Evolutionary conservation across 2,888 invertebrate genomes (phyloP).

Genomic region (Luperina testacea): DNA sequence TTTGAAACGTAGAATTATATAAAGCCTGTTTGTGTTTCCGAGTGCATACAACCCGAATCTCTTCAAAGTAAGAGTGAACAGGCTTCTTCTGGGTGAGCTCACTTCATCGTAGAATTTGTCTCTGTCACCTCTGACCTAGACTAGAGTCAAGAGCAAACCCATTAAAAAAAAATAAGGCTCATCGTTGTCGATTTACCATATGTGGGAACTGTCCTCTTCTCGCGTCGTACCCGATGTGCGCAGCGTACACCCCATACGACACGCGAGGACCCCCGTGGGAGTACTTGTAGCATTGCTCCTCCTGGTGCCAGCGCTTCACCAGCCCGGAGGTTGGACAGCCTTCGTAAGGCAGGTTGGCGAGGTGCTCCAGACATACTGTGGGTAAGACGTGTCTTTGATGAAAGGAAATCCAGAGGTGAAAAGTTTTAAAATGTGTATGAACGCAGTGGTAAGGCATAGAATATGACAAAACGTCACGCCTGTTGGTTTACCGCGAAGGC

Average conservation of each 20-base stretch:
- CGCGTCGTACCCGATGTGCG: slow-evolving; percentile 43
- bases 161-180: neutral
- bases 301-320: slow-evolving; percentile 45
- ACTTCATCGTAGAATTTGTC: too few relatives aligned
- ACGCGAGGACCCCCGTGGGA: slow-evolving; percentile 11
- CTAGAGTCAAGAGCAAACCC: too few relatives aligned
- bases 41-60: too few relatives aligned
- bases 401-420: neutral
- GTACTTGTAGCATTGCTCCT: slow-evolving; percentile 53
- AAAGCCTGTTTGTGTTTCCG: too few relatives aligned
- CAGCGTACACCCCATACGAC: slow-evolving; percentile 43
- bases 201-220: slow-evolving; percentile 54
- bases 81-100: too few relatives aligned
- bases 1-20: neutral
- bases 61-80: too few relatives aligned
- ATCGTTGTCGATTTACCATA: slow-evolving; percentile 34
- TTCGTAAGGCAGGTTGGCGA: slow-evolving; percentile 46
- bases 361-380: slow-evolving; percentile 51
- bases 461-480: neutral
- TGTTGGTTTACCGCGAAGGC: neutral
- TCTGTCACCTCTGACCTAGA: too few relatives aligned
- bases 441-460: neutral
- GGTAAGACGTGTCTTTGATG: neutral
- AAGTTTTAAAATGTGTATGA: neutral
- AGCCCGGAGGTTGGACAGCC: slow-evolving; percentile 48